Evolutionary conservation across 2,888 invertebrate genomes (phyloP), one percentile per base, ranked within the genome.

Genomic region (Hypomecis atomaria): DNA sequence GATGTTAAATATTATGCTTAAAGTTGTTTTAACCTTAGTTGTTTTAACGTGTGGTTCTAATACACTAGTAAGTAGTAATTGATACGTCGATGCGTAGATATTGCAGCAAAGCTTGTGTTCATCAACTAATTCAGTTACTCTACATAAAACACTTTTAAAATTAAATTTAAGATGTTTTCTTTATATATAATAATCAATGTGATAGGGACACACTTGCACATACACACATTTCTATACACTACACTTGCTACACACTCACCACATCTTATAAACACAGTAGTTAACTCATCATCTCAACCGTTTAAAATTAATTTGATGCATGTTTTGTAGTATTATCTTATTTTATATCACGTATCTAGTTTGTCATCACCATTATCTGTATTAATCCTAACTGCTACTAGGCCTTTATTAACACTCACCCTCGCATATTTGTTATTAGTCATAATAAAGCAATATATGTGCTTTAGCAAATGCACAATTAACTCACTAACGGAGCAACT

Each of bases 81-180:
- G 76, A 71, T 78, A 78, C 75, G 79, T 77, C 81, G 76, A 79
- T 82, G 84, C 83, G 87, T 90, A 89, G 87, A 86, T 82, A 83
- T 89, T 88, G 89, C 89, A 89, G 89, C 86, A 81, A 80, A 79
- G 89, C 90, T 90, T 90, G 73, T 84, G 81, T 85, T 88, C 90
- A 92, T 88, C 73, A 82, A 90, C 90, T 91, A 89, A 91, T 90
- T 82, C 76, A 78, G 78, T 82, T 87, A 88, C 88, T 86, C 82
- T 82, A 90, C 88, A 89, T 82, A 82, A 83, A 84, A 89, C 89
- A 88, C 86, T 83, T 73, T 76, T 73, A 75, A 70, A 54, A 63
- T 63, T 79, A 66, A 73, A 81, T 88, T 90, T 90, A 90, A 89
- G 90, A 89, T 90, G 90, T 90, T 90, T 91, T 90, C 90, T 90